Evolutionary conservation across 2,797 vertebrate genomes (phyloP), one percentile per base, ranked within the genome.

Genomic region (Poecilia gillii): DNA sequence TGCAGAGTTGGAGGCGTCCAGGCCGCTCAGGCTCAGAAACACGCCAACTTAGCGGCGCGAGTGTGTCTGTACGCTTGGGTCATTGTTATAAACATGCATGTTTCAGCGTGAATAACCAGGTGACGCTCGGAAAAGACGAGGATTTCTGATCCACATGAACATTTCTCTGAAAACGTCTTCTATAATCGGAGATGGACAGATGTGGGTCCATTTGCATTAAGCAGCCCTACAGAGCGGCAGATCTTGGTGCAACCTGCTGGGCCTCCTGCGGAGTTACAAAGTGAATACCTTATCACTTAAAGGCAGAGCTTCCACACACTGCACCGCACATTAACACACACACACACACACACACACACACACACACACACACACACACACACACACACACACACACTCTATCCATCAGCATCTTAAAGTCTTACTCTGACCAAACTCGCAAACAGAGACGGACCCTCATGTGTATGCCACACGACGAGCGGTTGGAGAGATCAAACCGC

Each of bases 221-320:
- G 88, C 86, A 88, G 85, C 86, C 78, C 88, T 91, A 88, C 86
- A 91, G 89, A 89, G 76, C 76, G 74, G 74, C 80, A 89, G 90
- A 90, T 92, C 81, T 84, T 16, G 71, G 28, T 80, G 81, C 88
- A 90, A 74, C 88, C 88, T 77, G 80, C 87, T 47, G 80, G 80
- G 62, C 86, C 86, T 75, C 92, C 93, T 84, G 86, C 91, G 93
- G 89, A 82, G 92, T 85, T 92, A 92, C 91, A 94, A 94, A 94
- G 93, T 91, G 90, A 94, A 93, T 91, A 90, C 89, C 91, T 94
- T 94, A 94, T 94, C 93, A 94, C 90, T 91, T 92, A 89, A 90
- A 91, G 92, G 89, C 92, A 94, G 93, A 86, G 88, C 84, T 89
- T 91, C 79, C 86, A 91, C 88, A 79, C 77, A 51, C 79, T 79